These are phyloP conservation scores for Thamnophis sirtalis DNA, from an alignment of 2,113 vertebrate genomes.

Conservation along the genomic window DNA sequence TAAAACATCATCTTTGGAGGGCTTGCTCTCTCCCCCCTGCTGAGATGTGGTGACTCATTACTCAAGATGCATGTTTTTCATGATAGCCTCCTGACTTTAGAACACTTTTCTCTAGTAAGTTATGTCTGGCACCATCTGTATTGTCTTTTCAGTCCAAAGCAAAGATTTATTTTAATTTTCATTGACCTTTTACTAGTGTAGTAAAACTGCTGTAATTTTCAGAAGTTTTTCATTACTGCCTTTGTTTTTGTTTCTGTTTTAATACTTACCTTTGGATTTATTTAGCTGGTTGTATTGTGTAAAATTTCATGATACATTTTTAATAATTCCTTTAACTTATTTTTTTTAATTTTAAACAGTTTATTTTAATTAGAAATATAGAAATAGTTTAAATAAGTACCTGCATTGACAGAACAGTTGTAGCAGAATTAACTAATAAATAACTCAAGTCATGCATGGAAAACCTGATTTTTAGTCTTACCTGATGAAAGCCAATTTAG, in stretches of 20 bases:
- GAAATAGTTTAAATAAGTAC: not conserved
- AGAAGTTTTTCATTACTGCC: not conserved
- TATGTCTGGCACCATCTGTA: not conserved
- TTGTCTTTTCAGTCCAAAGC: not conserved
- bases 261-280: not conserved
- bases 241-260: not conserved
- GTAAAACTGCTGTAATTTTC: not conserved
- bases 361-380: not conserved
- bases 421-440: not conserved
- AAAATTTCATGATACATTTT: not conserved
- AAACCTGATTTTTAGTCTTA: not conserved
- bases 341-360: not conserved
- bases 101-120: not conserved
- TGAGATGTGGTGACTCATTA: not conserved
- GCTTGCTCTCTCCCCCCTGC: not conserved
- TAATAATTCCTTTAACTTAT: not conserved
- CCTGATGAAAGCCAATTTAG: not conserved
- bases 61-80: not conserved
- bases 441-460: not conserved
- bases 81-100: not conserved
- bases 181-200: not conserved
- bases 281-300: not conserved
- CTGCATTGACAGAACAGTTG: not conserved
- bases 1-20: not conserved
- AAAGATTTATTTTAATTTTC: not conserved